Percentiles rank a stretch among this genome's conserved stretches.
These are phyloP conservation scores for Stigmatopora nigra DNA, from an alignment of 2,113 vertebrate genomes.

Conservation along the genomic window DNA sequence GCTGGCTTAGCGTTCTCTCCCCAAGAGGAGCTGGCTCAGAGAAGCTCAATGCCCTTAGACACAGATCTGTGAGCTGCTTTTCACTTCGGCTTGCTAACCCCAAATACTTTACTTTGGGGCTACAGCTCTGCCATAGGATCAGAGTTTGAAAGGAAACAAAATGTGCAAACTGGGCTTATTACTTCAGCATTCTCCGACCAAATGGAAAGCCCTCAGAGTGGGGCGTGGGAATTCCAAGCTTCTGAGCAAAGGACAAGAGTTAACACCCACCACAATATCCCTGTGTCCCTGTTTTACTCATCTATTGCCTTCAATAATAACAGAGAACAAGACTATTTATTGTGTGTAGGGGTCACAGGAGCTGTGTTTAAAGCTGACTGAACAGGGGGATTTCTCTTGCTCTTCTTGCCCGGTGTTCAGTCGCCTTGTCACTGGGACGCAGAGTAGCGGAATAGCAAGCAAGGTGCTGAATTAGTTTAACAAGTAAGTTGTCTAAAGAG, in stretches of 20 bases:
- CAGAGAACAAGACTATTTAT: too few relatives aligned
- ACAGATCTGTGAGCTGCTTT: conserved; percentile 55
- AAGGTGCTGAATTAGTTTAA: too few relatives aligned
- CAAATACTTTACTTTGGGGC: conserved; percentile 34
- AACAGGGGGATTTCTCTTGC: too few relatives aligned
- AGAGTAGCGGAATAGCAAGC: too few relatives aligned
- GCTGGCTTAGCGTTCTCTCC: conserved; percentile 59
- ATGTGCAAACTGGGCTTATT: conserved; percentile 23
- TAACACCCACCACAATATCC: conserved; percentile 4
- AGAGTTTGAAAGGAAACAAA: conserved; percentile 40
- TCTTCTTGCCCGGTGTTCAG: too few relatives aligned
- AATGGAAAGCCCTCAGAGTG: conserved; percentile 25
- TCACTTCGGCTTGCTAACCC: conserved; percentile 49
- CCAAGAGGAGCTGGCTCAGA: conserved; percentile 50
- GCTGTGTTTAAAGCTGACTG: neutral
- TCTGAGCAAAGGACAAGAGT: conserved; percentile 9
- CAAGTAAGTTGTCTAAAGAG: too few relatives aligned
- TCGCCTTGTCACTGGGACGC: too few relatives aligned
- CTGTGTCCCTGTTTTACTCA: neutral
- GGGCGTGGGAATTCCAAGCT: conserved; percentile 37
- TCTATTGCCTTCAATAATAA: too few relatives aligned
- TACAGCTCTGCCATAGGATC: conserved; percentile 39
- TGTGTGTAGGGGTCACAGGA: too few relatives aligned
- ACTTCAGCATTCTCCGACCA: conserved; percentile 21
- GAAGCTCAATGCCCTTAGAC: conserved; percentile 60